A percentile compares a stretch with the other conserved stretches of the same genome.
Conservation (phyloP, 1,140 invertebrate species). For the Plectrocnemia conspersa region DNA sequence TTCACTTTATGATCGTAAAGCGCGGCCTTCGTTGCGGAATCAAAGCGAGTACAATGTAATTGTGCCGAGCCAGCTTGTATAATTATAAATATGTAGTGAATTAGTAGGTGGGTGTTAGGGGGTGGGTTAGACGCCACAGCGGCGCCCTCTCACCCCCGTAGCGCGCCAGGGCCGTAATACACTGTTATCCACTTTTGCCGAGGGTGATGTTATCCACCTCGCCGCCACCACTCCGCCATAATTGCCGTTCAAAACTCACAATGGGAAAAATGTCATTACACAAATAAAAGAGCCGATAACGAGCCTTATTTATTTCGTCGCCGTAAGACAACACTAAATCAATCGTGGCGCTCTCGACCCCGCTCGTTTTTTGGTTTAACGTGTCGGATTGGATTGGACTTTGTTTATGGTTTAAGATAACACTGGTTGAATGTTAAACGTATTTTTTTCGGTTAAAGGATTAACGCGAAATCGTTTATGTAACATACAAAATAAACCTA, state of each 20-base stretch:
- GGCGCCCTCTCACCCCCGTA: not conserved
- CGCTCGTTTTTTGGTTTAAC: too few species aligned
- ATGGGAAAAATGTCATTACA: conserved; percentile 8
- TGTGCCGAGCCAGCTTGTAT: not conserved
- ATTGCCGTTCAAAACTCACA: conserved; percentile 19
- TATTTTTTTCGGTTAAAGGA: too few species aligned
- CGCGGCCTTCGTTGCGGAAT: not conserved
- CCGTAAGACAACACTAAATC: too few species aligned
- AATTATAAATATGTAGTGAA: conserved; percentile 14
- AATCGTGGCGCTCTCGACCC: too few species aligned
- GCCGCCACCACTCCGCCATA: conserved; percentile 11
- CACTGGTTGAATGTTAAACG: too few species aligned
- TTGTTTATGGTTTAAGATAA: too few species aligned
- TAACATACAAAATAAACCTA: too few species aligned
- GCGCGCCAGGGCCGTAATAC: not conserved
- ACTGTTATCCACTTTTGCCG: conserved; percentile 23
- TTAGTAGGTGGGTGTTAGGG: conserved; percentile 10
- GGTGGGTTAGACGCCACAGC: conserved; percentile 12
- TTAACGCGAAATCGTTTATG: too few species aligned
- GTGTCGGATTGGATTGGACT: too few species aligned
- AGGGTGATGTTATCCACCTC: not conserved
- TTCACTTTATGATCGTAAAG: too few species aligned
- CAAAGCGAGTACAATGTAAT: conserved; percentile 6
- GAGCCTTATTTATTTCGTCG: too few species aligned
- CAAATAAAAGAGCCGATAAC: conserved; percentile 5